Base-by-base conservation (phyloP, 2,888 invertebrate species). In the Andrena marginata region DNA sequence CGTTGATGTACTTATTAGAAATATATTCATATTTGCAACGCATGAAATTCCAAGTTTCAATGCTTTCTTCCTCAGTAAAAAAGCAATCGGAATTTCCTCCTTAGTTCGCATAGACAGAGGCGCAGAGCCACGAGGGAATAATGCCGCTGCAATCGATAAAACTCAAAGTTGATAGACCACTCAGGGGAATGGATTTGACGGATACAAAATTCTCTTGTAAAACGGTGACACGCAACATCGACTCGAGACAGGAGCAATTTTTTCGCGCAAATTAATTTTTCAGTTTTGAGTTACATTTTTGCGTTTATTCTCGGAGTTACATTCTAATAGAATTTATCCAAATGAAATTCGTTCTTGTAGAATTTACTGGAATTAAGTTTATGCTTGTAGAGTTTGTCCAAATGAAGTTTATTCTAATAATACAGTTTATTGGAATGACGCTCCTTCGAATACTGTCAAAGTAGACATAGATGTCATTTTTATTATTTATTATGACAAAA, bases 71-170 rank as follows among this genome's bases (percentile, higher is more conserved):
- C 16, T 42, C 26, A 29, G 54, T 31, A n/a, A 13, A 2, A n/a
- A 54, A 35, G 13, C 49, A 33, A 48, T 42, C 5, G 42, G 62
- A 69, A 69, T 60, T 16, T 49, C 26, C 54, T 65, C 6, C 51
- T 51, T 29, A 20, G n/a, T 54, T 20, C 29, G n/a, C 10, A 29
- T 16, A 54, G 60, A 42, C 33, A 68, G n/a, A 49, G 33, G n/a
- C 20, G 5, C 23, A 29, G 26, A 59, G 51, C 29, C 70, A 69
- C 42, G n/a, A 42, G 76, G 76, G 76, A 76, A 70, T 69, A 70
- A 76, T 70, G 71, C 72, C 54, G 72, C 20, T n/a, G 33, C 72
- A 64, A 72, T 77, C 77, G 77, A 77, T 77, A 72, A 64, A 77
- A 59, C 64, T 31, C 64, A 64, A 56, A 72, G 48, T 72, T 59